Base-by-base conservation (phyloP, 2,797 vertebrate genomes). In the Myripristis jacobus region DNA sequence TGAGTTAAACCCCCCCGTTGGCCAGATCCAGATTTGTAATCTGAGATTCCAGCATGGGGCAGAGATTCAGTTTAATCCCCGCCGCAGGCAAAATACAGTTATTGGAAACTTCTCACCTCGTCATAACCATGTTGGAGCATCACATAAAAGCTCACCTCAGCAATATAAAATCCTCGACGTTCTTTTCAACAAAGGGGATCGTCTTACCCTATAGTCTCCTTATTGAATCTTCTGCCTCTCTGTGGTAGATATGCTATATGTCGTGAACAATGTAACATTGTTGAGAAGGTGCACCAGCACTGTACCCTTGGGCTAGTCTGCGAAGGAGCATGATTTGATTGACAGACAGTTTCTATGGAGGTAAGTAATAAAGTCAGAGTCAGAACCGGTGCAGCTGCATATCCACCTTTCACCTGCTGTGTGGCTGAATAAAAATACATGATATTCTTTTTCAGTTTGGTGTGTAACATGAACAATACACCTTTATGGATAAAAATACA, bases 81-180 rank as follows among this genome's bases (percentile, higher is more conserved):
- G 90, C 92, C 91, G 55, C 79, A 68, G 93, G 93, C 90, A 81
- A 91, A 85, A 90, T 62, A 64, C 78, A 87, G 90, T 91, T 91
- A 94, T 92, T 93, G 92, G 92, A 93, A 93, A 93, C 93, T 91
- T 92, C 91, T 93, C 90, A 93, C 89, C 92, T 87, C 81, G 56
- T 87, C 83, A 80, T 90, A 85, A 90, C 89, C 88, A 69, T 86
- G 91, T 89, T 89, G 62, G 43, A 91, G 76, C 88, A 69, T 82
- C 85, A 85, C 89, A 83, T 87, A 82, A 90, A 87, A 91, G 90
- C 88, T 82, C 84, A 86, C 76, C 81, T 91, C 80, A 56, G 85
- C 87, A 80, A 88, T 87, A 84, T 82, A 75, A 85, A 91, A 87
- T 85, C 83, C 83, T 82, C 77, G 10, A 76, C 87, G 82, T 87